Conservation (phyloP, 2,797 vertebrate species). For the Sebastiscus tertius region DNA sequence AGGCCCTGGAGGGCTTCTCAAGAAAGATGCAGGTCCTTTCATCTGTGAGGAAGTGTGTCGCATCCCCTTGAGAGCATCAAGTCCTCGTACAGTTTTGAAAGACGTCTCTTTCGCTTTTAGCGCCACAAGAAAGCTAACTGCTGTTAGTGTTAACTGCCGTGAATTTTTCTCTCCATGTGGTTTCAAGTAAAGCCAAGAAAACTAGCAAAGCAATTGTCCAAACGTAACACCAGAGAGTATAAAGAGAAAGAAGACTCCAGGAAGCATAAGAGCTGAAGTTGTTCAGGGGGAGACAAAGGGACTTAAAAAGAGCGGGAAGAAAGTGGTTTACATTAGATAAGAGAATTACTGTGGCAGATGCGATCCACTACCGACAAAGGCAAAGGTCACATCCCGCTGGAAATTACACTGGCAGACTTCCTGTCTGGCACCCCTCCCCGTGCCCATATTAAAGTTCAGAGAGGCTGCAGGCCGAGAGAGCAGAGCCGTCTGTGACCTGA, state of each 20-base stretch:
- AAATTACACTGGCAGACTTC: slow-evolving; percentile 73
- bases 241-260: not conserved
- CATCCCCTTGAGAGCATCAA: slow-evolving; percentile 27
- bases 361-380: slow-evolving; percentile 26
- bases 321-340: slow-evolving; percentile 33
- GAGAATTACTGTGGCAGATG: slow-evolving; percentile 55
- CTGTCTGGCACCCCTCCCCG: slow-evolving; percentile 49
- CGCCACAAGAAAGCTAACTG: slow-evolving; percentile 1
- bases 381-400: slow-evolving; percentile 69
- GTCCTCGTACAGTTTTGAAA: slow-evolving; percentile 29
- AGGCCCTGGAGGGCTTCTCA: slow-evolving; percentile 34
- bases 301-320: slow-evolving; percentile 15
- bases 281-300: not conserved
- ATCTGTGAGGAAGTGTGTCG: slow-evolving; percentile 41
- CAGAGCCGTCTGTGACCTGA: slow-evolving; percentile 43
- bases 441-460: slow-evolving; percentile 68
- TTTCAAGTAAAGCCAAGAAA: slow-evolving; percentile 24
- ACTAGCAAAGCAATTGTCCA: not conserved
- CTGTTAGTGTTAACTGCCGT: not conserved
- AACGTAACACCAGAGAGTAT: not conserved
- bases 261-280: not conserved
- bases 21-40: slow-evolving; percentile 42
- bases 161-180: not conserved
- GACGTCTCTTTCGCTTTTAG: slow-evolving; percentile 29
- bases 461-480: slow-evolving; percentile 36